Conservation (phyloP, 2,888 invertebrate genomes). For the Cheilosia variabilis region DNA sequence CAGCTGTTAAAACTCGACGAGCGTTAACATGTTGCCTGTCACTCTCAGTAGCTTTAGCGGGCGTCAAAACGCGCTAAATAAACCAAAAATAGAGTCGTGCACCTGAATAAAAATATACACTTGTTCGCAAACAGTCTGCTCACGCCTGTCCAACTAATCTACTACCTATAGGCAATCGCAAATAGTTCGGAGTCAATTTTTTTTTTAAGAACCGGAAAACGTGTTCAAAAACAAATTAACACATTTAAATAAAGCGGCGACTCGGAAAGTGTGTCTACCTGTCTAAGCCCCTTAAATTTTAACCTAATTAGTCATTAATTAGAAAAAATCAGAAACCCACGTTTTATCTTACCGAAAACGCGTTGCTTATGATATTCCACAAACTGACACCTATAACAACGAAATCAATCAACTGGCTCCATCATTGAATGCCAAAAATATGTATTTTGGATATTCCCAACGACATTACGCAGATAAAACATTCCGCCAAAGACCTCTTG, state of each 20-base stretch:
- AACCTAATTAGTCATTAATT: constrained; percentile 6
- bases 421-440: background rate
- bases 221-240: constrained; percentile 1
- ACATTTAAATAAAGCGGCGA: background rate
- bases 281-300: background rate
- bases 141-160: no score
- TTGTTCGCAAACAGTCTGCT: no score
- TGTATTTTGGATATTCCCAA: constrained; percentile 3
- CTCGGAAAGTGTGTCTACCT: background rate
- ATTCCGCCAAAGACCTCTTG: constrained; percentile 35
- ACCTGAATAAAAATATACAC: no score
- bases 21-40: no score
- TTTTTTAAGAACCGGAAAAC: background rate
- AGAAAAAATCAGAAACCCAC: background rate
- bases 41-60: no score
- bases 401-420: constrained; percentile 34
- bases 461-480: background rate
- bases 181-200: background rate
- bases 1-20: background rate
- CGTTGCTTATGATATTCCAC: background rate
- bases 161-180: background rate
- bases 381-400: background rate
- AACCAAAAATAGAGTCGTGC: no score
- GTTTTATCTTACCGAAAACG: constrained; percentile 1
- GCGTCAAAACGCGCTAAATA: no score